These are phyloP conservation scores for Salmo trutta DNA, from an alignment of 2,797 vertebrate genomes.

Conservation along the genomic window DNA sequence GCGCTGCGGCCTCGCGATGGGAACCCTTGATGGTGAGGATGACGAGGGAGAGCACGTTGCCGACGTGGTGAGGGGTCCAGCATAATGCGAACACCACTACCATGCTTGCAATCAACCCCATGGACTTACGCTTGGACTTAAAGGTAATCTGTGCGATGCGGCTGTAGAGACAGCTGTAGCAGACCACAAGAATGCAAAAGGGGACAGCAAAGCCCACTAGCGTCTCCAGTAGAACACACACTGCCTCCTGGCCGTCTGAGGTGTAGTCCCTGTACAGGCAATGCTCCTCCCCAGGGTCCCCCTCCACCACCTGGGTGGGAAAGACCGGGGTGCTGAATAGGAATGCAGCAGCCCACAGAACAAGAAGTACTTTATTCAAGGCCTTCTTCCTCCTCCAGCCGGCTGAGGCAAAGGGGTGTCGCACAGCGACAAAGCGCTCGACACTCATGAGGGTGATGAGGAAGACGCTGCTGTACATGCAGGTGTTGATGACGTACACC, in stretches of 20 bases:
- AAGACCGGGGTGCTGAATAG: conserved; percentile 80
- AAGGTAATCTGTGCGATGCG: conserved; percentile 82
- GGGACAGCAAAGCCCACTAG: conserved; percentile 83
- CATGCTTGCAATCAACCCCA: conserved; percentile 77
- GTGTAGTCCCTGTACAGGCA: conserved; percentile 74
- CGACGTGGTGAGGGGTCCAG: conserved; percentile 85
- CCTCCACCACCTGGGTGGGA: conserved; percentile 70
- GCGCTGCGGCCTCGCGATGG: conserved; percentile 10
- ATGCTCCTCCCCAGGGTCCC: background rate
- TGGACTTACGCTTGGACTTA: conserved; percentile 78
- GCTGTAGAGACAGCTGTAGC: conserved; percentile 80
- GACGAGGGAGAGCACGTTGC: conserved; percentile 78
- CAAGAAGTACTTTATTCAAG: conserved; percentile 67
- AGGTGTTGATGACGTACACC: conserved; percentile 80
- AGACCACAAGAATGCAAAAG: conserved; percentile 78
- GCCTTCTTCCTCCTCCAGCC: conserved; percentile 74
- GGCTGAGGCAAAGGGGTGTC: conserved; percentile 78
- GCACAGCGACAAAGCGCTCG: conserved; percentile 81
- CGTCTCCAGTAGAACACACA: conserved; percentile 79
- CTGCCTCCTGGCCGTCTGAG: conserved; percentile 66
- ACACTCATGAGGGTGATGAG: conserved; percentile 85
- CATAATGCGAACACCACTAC: conserved; percentile 81
- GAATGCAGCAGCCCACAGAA: conserved; percentile 77
- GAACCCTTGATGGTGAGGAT: conserved; percentile 50
- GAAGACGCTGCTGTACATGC: conserved; percentile 88